Percentiles rank a stretch among this genome's conserved stretches.
phyloP scores from a whole-genome alignment of 1,140 invertebrate genomes.

The Stegodyphus mimosarum region DNA sequence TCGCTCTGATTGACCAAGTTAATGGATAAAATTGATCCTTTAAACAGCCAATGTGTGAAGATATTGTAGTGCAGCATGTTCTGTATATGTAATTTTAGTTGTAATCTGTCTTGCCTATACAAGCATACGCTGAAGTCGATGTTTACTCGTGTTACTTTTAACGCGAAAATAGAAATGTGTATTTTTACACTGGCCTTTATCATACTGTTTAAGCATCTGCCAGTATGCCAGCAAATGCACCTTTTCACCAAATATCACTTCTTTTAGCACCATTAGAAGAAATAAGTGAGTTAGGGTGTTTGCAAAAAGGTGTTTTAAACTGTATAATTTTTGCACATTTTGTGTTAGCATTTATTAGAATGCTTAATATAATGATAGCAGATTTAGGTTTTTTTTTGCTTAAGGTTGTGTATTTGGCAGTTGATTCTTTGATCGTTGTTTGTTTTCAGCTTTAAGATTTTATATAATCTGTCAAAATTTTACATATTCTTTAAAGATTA shows the following conservation, averaged over 20 bases:
- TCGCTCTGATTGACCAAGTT: slow-evolving; percentile 35
- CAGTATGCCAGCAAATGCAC: slow-evolving; percentile 46
- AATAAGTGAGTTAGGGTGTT: slow-evolving; percentile 31
- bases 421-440: slow-evolving; percentile 58
- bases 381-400: slow-evolving; percentile 52
- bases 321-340: slow-evolving; percentile 30
- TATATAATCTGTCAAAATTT: slow-evolving; percentile 8
- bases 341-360: slow-evolving; percentile 36
- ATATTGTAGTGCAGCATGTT: background rate
- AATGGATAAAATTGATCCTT: background rate
- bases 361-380: slow-evolving; percentile 54
- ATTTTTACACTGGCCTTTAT: slow-evolving; percentile 60
- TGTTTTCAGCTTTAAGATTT: slow-evolving; percentile 32
- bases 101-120: slow-evolving; percentile 43
- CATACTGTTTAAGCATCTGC: slow-evolving; percentile 42
- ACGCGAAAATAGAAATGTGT: slow-evolving; percentile 47
- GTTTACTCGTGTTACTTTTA: slow-evolving; percentile 53
- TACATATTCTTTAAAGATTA: slow-evolving; percentile 35
- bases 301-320: slow-evolving; percentile 45
- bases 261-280: slow-evolving; percentile 44
- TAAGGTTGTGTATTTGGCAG: slow-evolving; percentile 56
- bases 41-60: background rate
- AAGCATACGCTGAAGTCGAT: slow-evolving; percentile 53
- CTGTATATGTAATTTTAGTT: slow-evolving; percentile 52
- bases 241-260: slow-evolving; percentile 51